These are phyloP conservation scores for Physocephala rufipes DNA, from an alignment of 2,888 invertebrate species.

Conservation along the genomic window DNA sequence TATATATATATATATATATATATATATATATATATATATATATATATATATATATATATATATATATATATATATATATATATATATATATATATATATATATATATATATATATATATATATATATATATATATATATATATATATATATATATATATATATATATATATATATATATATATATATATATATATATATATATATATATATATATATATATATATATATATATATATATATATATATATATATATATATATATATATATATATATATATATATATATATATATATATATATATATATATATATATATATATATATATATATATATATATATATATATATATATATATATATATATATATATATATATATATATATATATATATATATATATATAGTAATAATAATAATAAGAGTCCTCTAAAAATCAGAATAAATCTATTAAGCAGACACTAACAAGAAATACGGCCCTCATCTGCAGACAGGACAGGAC, in stretches of 20 bases:
- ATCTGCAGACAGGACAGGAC: too few species aligned
- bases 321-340: constrained; percentile 12
- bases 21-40: constrained; percentile 16
- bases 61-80: constrained; percentile 12
- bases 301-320: constrained; percentile 14
- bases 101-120: constrained; percentile 11
- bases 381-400: constrained; percentile 16
- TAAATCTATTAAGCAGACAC: too few species aligned
- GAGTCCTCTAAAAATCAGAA: too few species aligned
- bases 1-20: constrained; percentile 17
- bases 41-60: constrained; percentile 14
- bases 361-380: constrained; percentile 11
- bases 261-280: constrained; percentile 17
- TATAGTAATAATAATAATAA: too few species aligned
- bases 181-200: constrained; percentile 12
- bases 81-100: constrained; percentile 22
- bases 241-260: constrained; percentile 16
- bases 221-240: constrained; percentile 11
- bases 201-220: constrained; percentile 19
- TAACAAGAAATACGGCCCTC: too few species aligned
- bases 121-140: constrained; percentile 16
- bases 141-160: constrained; percentile 13
- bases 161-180: constrained; percentile 18
- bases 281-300: constrained; percentile 16
- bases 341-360: constrained; percentile 22